Evolutionary conservation across 2,113 vertebrate species (phyloP).

Genomic region (Polypterus senegalus): DNA sequence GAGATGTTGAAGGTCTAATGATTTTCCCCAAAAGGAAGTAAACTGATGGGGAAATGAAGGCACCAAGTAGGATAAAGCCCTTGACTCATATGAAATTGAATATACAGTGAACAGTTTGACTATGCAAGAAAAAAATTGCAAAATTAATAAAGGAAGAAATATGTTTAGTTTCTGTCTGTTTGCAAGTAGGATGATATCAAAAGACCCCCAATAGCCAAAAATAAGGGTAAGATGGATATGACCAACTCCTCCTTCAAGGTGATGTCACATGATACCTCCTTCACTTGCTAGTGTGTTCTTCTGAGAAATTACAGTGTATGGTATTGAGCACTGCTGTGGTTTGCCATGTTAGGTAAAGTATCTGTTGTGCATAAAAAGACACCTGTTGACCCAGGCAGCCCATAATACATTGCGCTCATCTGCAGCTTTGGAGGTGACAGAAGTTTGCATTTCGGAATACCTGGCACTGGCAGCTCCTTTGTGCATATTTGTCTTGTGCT

Average conservation of each 20-base stretch:
- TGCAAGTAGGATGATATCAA: neutral
- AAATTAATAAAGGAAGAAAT: neutral
- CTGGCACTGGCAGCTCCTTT: too few relatives aligned
- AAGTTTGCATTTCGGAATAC: too few relatives aligned
- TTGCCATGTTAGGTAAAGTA: neutral
- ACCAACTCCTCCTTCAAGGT: neutral
- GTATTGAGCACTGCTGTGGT: neutral
- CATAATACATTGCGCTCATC: neutral
- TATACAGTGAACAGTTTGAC: neutral
- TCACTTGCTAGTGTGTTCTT: neutral
- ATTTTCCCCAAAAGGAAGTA: too few relatives aligned
- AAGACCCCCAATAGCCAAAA: neutral
- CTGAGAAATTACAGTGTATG: neutral
- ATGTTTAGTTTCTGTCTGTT: neutral
- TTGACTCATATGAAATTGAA: neutral
- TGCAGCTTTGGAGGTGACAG: neutral
- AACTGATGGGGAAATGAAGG: too few relatives aligned
- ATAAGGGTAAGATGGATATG: neutral
- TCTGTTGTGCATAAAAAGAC: neutral
- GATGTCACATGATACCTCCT: neutral
- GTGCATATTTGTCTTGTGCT: too few relatives aligned
- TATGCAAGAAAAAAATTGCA: neutral
- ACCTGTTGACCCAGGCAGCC: neutral
- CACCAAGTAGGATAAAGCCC: too few relatives aligned
- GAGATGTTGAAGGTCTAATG: too few relatives aligned